phyloP scores from a whole-genome alignment of 2,888 invertebrate species.

The Amaurobius ferox region DNA sequence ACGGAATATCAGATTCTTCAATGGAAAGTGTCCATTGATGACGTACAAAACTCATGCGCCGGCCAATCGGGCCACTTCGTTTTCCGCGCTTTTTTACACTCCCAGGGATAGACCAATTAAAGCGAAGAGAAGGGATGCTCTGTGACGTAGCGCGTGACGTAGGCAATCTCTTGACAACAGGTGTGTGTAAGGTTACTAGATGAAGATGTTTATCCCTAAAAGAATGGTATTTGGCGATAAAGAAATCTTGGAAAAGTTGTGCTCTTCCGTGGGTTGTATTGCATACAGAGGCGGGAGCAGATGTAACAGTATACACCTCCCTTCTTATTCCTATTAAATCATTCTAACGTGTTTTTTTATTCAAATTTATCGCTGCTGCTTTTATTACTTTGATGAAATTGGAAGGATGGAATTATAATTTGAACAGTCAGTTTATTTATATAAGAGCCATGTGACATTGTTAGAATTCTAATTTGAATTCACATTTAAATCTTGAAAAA shows the following conservation, averaged over 20 bases:
- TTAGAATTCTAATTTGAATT: no score
- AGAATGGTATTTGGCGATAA: no score
- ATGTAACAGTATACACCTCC: not conserved
- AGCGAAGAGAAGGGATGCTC: not conserved
- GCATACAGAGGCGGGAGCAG: not conserved
- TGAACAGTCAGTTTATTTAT: no score
- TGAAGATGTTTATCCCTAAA: no score
- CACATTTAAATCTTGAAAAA: no score
- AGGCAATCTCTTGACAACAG: not conserved
- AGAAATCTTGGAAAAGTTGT: no score
- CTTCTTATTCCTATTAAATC: not conserved
- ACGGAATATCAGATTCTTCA: conserved; percentile 37
- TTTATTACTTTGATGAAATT: no score
- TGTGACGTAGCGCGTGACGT: conserved; percentile 28
- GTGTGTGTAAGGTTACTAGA: not conserved
- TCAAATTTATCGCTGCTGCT: no score
- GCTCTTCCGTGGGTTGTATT: no score
- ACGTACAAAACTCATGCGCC: conserved; percentile 19
- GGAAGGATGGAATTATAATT: no score
- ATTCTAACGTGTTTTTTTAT: not conserved
- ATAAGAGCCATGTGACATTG: no score
- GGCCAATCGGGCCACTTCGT: conserved; percentile 57
- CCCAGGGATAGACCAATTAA: conserved; percentile 29
- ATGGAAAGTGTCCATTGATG: conserved; percentile 49
- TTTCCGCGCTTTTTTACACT: conserved; percentile 53